Evolutionary conservation across 37 sponge, comb jelly and placozoan species (phyloP).

Genomic region (Beroe forskalii): DNA sequence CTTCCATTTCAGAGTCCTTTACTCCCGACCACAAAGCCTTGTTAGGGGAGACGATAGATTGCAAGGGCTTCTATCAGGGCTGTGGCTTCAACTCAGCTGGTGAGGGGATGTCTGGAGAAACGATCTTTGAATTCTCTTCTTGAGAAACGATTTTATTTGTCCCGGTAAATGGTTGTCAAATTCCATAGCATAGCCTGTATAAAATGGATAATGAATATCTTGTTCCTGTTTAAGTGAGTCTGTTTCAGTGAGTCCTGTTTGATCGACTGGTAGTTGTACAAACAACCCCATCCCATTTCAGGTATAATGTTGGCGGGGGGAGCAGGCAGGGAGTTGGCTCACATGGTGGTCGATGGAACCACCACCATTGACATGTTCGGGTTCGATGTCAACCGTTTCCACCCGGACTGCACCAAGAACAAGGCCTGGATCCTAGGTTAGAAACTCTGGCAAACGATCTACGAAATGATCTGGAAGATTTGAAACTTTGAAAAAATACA

Average conservation of each 20-base stretch:
- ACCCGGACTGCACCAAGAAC: constrained; percentile 55
- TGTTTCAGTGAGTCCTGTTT: too few species aligned
- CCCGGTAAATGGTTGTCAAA: too few species aligned
- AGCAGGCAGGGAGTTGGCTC: constrained; percentile 72
- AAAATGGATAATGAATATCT: too few species aligned
- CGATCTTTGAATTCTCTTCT: too few species aligned
- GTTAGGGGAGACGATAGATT: constrained; percentile 78
- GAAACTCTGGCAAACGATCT: too few species aligned
- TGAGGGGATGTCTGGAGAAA: too few species aligned
- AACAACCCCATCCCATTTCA: not conserved
- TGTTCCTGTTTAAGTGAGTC: too few species aligned
- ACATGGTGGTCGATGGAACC: constrained; percentile 73
- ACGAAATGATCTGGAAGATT: too few species aligned
- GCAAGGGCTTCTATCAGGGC: constrained; percentile 66
- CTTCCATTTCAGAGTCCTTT: constrained; percentile 83
- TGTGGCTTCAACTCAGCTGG: constrained; percentile 77
- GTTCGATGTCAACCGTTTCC: constrained; percentile 42
- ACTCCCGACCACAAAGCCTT: constrained; percentile 77
- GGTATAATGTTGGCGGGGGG: constrained; percentile 80
- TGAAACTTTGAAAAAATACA: too few species aligned
- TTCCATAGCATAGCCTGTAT: too few species aligned
- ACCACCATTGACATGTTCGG: constrained; percentile 69
- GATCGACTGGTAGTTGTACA: too few species aligned
- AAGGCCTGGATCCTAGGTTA: constrained; percentile 40
- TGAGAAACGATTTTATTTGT: too few species aligned